Percentiles rank a stretch among this genome's conserved stretches.
Conservation (phyloP, 2,797 vertebrate species). For the Erpetoichthys calabaricus region DNA sequence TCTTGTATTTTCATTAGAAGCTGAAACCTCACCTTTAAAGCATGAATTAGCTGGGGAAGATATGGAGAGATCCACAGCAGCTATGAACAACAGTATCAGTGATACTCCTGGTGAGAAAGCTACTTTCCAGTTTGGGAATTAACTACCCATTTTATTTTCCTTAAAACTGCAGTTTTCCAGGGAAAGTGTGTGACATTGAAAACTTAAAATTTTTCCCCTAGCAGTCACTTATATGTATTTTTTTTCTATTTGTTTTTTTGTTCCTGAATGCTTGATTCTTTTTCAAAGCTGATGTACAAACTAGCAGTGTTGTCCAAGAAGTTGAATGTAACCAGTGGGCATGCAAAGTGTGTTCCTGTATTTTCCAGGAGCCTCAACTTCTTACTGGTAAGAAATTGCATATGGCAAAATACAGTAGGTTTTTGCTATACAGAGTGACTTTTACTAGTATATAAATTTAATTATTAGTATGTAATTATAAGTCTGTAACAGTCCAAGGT, state of each 20-base stretch:
- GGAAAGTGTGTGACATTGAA: too few species aligned
- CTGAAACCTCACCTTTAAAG: not conserved
- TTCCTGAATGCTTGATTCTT: not conserved
- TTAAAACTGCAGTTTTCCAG: too few species aligned
- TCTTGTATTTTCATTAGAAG: not conserved
- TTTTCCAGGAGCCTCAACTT: constrained; percentile 48
- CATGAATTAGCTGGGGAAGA: not conserved
- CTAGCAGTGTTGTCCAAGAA: constrained; percentile 27
- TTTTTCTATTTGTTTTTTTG: constrained; percentile 14
- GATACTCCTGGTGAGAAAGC: not conserved
- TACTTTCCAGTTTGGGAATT: too few species aligned
- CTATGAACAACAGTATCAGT: not conserved
- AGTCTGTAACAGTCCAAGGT: too few species aligned
- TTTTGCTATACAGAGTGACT: not conserved
- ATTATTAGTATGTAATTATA: too few species aligned
- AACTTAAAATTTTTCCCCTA: too few species aligned
- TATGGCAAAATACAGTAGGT: not conserved
- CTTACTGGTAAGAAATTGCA: constrained; percentile 39
- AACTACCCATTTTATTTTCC: too few species aligned
- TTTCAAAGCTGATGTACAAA: constrained; percentile 24
- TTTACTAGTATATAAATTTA: not conserved
- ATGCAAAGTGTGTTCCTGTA: constrained; percentile 48
- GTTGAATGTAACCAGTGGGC: constrained; percentile 43
- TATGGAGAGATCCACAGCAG: too few species aligned
- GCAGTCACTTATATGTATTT: not conserved